phyloP scores from a whole-genome alignment of 2,113 vertebrate species.

The Pseudois nayaur region DNA sequence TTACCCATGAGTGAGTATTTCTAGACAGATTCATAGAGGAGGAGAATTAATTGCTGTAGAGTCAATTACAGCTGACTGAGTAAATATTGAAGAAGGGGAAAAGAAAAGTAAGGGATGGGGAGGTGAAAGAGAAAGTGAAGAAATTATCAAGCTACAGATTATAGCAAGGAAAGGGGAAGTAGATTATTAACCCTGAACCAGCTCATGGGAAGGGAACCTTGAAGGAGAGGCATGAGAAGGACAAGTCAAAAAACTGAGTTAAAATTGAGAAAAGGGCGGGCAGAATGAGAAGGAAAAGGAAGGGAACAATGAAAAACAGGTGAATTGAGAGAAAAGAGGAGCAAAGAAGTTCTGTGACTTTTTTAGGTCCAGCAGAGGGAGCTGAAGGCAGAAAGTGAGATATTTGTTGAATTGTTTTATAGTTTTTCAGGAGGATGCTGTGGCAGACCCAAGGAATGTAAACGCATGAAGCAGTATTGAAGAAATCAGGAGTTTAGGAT shows the following conservation, averaged over 20 bases:
- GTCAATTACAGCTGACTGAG: neutral
- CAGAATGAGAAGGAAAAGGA: neutral
- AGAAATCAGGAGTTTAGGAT: neutral
- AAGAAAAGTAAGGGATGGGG: neutral
- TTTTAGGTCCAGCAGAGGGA: neutral
- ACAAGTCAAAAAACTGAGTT: neutral
- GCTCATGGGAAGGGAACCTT: neutral
- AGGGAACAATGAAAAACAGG: neutral
- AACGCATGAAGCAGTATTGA: neutral
- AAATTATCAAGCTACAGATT: neutral
- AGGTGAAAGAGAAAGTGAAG: neutral
- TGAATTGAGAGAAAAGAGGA: neutral
- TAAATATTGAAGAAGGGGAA: neutral
- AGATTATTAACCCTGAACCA: neutral
- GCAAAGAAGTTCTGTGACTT: neutral
- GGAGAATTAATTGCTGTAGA: neutral
- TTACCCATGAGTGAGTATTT: neutral
- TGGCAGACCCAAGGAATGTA: neutral
- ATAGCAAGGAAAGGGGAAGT: neutral
- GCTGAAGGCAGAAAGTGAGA: neutral
- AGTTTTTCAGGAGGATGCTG: neutral
- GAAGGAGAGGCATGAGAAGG: neutral
- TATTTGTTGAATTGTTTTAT: neutral
- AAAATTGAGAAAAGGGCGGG: neutral
- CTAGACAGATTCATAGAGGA: neutral